These are phyloP conservation scores for Sabellastarte sp. DNA, from an alignment of 2,888 invertebrate genomes.

Conservation along the genomic window DNA sequence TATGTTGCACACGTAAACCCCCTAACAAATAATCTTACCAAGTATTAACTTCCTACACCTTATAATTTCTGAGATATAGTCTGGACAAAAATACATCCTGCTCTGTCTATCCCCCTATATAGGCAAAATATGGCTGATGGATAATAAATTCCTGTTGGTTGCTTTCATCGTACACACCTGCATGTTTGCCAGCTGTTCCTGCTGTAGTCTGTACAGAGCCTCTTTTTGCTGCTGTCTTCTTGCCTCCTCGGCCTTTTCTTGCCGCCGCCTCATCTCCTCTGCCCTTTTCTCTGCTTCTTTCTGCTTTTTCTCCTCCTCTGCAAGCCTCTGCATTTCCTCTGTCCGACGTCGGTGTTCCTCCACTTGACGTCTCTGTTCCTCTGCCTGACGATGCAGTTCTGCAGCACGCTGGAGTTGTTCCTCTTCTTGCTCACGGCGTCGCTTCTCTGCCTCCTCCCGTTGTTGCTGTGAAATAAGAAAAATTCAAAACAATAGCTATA, in stretches of 20 bases:
- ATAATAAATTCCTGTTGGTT: no score
- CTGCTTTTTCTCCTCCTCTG: not conserved
- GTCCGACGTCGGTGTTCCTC: not conserved
- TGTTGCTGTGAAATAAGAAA: not conserved
- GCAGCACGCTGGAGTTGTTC: not conserved
- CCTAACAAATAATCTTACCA: no score
- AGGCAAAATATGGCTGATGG: no score
- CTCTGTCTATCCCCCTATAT: no score
- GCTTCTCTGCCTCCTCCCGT: not conserved
- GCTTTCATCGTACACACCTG: no score
- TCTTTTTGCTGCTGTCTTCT: not conserved
- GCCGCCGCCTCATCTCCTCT: not conserved
- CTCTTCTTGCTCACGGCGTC: not conserved
- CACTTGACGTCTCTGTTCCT: not conserved
- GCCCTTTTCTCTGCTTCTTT: not conserved
- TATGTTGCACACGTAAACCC: no score
- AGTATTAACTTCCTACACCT: no score
- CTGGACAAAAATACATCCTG: no score
- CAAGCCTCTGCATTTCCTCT: not conserved
- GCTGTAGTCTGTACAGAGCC: not conserved
- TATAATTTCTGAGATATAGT: no score
- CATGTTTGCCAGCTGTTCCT: not conserved
- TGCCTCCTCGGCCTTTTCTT: not conserved
- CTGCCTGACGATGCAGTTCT: not conserved
- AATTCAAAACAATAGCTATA: no score